A percentile compares a stretch with the other conserved stretches of the same genome.
phyloP scores from a whole-genome alignment of 1,140 invertebrate species.

The Pseudomyrmex flavicornis region DNA sequence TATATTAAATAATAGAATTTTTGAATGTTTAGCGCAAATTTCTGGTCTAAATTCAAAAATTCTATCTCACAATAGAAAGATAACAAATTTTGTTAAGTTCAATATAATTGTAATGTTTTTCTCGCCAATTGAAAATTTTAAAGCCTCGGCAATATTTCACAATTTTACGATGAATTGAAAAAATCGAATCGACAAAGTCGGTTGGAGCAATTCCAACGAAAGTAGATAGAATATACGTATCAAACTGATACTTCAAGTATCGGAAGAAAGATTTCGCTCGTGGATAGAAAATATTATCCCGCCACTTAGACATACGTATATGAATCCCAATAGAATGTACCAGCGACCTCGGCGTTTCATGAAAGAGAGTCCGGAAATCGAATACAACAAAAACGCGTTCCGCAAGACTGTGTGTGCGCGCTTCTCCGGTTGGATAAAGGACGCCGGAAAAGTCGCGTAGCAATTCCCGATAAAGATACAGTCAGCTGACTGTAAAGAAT shows the following conservation, averaged over 20 bases:
- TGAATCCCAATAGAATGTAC: slow-evolving; percentile 62
- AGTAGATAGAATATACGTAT: slow-evolving; percentile 15
- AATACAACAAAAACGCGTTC: slow-evolving; percentile 68
- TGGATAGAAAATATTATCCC: slow-evolving; percentile 70
- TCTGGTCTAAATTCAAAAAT: not conserved
- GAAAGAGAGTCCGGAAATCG: slow-evolving; percentile 25
- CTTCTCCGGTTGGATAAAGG: slow-evolving; percentile 43
- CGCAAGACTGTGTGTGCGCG: slow-evolving; percentile 50
- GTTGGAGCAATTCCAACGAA: not conserved
- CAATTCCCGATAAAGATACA: slow-evolving; percentile 26
- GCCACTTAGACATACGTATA: slow-evolving; percentile 69
- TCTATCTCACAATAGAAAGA: not conserved
- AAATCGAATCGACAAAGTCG: slow-evolving; percentile 1
- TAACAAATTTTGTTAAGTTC: not conserved
- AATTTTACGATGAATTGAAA: slow-evolving; percentile 1
- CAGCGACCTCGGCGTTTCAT: slow-evolving; percentile 25
- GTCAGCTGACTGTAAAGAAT: slow-evolving; percentile 23
- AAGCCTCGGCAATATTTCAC: not conserved
- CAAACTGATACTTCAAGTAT: slow-evolving; percentile 34
- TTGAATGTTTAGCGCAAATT: no score
- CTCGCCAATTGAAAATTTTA: not conserved
- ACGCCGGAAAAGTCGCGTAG: slow-evolving; percentile 15
- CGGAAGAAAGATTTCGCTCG: slow-evolving; percentile 58
- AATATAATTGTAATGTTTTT: not conserved
- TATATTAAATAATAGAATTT: no score